Evolutionary conservation across 2,113 vertebrate genomes (phyloP).

Genomic region (Apaloderma vittatum): DNA sequence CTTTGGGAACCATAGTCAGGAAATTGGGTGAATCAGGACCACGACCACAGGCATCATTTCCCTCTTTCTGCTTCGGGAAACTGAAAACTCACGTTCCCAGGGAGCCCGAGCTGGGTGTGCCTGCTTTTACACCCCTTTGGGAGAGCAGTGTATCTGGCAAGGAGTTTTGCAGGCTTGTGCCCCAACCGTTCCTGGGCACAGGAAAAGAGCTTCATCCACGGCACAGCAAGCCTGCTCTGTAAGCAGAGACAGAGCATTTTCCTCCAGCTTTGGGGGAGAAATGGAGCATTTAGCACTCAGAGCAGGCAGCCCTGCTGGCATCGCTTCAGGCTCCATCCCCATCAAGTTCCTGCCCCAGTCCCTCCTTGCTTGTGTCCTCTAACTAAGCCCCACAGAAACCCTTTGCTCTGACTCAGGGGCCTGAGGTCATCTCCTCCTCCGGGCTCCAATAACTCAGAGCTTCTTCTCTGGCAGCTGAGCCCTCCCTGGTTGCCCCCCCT

Average conservation of each 20-base stretch:
- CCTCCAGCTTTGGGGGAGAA: neutral
- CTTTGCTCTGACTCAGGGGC: neutral
- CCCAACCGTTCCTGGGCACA: neutral
- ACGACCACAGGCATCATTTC: fast-evolving
- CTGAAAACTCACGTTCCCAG: neutral
- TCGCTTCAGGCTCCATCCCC: neutral
- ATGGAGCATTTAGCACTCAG: too few species aligned
- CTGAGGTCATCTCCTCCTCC: fast-evolving
- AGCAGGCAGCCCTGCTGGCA: neutral
- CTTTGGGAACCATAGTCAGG: fast-evolving
- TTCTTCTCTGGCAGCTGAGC: neutral
- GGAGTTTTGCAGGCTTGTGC: neutral
- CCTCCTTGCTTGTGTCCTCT: neutral
- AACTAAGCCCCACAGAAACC: neutral
- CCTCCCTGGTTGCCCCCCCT: neutral
- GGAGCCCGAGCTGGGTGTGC: neutral
- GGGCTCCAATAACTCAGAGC: neutral
- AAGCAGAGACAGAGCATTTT: too few species aligned
- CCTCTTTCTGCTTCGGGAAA: neutral
- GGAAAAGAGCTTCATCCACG: fast-evolving
- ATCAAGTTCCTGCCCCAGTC: neutral
- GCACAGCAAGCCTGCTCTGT: neutral
- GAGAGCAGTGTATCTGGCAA: neutral
- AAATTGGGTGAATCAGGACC: neutral
- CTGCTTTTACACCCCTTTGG: neutral